Conservation (phyloP, 2,113 vertebrate genomes). For the Thryonomys swinderianus region DNA sequence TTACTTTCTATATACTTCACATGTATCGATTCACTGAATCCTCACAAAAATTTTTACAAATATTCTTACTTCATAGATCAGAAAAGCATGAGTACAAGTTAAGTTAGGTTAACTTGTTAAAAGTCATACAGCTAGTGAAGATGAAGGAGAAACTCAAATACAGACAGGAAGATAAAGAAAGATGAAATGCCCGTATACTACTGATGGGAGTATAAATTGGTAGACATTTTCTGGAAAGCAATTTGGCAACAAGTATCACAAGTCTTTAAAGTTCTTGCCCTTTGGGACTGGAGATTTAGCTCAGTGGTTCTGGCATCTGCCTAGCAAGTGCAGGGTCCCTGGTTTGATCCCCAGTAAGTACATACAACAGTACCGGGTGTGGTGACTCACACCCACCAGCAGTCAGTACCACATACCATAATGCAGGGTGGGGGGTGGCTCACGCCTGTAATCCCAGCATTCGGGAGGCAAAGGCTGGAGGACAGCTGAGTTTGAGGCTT, state of each 20-base stretch:
- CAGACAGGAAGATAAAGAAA: background rate
- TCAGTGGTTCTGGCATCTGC: too few species aligned
- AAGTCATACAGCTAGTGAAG: background rate
- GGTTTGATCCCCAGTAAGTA: too few species aligned
- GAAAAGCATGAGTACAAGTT: background rate
- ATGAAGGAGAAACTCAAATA: background rate
- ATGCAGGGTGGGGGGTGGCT: too few species aligned
- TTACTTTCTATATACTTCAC: background rate
- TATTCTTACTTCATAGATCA: background rate
- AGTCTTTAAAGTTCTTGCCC: background rate
- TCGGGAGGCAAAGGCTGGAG: too few species aligned
- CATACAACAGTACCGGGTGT: too few species aligned
- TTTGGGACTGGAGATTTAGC: too few species aligned
- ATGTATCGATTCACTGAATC: background rate
- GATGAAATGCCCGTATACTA: background rate
- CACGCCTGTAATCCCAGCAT: too few species aligned
- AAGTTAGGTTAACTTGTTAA: background rate
- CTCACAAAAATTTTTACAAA: background rate
- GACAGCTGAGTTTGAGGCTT: too few species aligned
- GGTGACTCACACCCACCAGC: too few species aligned
- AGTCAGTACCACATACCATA: too few species aligned
- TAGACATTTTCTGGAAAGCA: background rate
- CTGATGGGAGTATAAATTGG: background rate
- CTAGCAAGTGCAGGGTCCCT: too few species aligned
- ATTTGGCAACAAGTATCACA: background rate